Evolutionary conservation across 2,797 vertebrate genomes (phyloP).

Genomic region (Hyperoplus lanceolatus): DNA sequence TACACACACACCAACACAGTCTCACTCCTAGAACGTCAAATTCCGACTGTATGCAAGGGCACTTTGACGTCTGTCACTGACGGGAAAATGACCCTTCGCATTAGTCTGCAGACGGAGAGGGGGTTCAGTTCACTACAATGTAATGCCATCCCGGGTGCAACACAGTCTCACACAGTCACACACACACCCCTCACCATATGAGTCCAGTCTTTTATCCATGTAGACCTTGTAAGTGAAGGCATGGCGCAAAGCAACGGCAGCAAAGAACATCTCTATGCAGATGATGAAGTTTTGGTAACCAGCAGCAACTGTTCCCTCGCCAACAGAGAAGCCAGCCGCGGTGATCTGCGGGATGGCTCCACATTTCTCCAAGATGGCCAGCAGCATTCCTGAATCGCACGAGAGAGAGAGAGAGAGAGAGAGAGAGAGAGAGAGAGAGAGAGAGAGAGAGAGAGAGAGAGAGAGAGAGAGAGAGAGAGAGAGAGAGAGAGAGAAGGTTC

Average conservation of each 20-base stretch:
- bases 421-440: constrained; percentile 4
- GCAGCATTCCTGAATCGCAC: constrained; percentile 90
- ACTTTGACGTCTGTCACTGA: no score
- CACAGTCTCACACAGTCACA: not conserved
- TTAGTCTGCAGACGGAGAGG: not conserved
- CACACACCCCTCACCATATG: constrained; percentile 86
- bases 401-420: not conserved
- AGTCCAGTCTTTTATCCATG: constrained; percentile 95
- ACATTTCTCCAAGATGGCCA: constrained; percentile 98
- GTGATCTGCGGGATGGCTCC: constrained; percentile 97
- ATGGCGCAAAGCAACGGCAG: constrained; percentile 93
- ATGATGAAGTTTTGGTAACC: constrained; percentile 99
- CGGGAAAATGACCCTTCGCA: no score
- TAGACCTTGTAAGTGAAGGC: constrained; percentile 98
- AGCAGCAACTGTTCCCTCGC: constrained; percentile 96
- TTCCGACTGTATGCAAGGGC: no score
- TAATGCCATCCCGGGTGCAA: no score
- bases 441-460: not conserved
- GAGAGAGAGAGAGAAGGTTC: constrained; percentile 2
- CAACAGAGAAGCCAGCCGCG: constrained; percentile 91
- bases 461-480: not conserved
- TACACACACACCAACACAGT: not conserved
- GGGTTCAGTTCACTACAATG: no score
- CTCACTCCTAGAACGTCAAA: no score
- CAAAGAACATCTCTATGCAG: constrained; percentile 99